Conservation (phyloP, 2,888 invertebrate species). For the Brachyptera putata region DNA sequence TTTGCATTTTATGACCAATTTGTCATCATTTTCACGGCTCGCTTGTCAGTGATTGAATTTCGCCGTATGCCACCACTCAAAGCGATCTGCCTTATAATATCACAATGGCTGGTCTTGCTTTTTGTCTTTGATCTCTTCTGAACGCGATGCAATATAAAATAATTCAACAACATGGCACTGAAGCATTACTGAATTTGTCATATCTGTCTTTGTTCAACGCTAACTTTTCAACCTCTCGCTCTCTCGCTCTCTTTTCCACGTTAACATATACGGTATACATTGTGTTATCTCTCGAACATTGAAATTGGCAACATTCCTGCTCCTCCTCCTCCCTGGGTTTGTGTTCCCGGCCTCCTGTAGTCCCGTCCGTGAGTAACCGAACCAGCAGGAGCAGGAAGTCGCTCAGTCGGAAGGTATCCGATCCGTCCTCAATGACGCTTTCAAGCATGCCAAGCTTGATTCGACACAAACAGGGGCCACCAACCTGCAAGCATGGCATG, state of each 20-base stretch:
- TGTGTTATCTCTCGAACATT: slow-evolving; percentile 13
- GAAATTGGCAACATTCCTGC: slow-evolving; percentile 32
- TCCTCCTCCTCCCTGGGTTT: slow-evolving; percentile 10
- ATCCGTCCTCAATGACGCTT: neutral
- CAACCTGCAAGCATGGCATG: no score
- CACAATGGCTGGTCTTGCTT: neutral
- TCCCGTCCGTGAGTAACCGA: neutral
- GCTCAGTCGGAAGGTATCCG: slow-evolving; percentile 24
- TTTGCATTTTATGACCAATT: slow-evolving; percentile 10
- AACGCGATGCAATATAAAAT: slow-evolving; percentile 19
- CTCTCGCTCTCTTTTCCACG: slow-evolving; percentile 9
- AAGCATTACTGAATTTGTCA: no score
- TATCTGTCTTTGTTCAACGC: no score
- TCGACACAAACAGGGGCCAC: slow-evolving; percentile 8
- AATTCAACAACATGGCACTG: slow-evolving; percentile 28
- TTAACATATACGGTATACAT: neutral
- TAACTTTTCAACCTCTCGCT: slow-evolving; percentile 4
- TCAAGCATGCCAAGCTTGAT: slow-evolving; percentile 1
- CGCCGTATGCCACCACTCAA: neutral
- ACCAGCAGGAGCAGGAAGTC: neutral
- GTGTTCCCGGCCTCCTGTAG: slow-evolving; percentile 23
- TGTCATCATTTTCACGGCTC: neutral
- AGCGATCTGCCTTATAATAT: slow-evolving; percentile 6
- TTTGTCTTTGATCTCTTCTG: slow-evolving; percentile 9
- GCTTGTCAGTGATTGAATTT: neutral